Percentiles rank a stretch among this genome's conserved stretches.
Conservation (phyloP, 2,888 invertebrate species). For the Leptopilina myrica region DNA sequence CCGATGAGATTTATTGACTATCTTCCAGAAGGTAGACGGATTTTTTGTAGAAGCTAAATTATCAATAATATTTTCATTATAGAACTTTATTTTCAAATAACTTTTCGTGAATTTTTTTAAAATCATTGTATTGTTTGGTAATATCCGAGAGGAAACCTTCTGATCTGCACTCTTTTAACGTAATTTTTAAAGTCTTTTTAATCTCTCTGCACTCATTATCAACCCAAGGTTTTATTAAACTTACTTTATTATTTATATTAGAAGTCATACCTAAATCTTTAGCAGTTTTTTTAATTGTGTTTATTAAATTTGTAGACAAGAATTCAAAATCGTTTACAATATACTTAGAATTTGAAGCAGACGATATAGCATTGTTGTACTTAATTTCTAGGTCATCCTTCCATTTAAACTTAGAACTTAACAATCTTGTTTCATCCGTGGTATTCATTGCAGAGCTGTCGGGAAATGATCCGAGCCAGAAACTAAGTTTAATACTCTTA, state of each 20-base stretch:
- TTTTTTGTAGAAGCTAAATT: too few species aligned
- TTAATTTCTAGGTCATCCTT: background rate
- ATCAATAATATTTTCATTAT: too few species aligned
- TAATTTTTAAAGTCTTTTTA: too few species aligned
- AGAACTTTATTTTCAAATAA: too few species aligned
- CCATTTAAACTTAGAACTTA: background rate
- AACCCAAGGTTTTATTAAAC: slow-evolving; percentile 1
- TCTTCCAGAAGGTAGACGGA: too few species aligned
- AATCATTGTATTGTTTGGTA: too few species aligned
- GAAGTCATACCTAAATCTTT: background rate
- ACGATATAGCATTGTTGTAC: background rate
- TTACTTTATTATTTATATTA: background rate
- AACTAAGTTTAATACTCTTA: background rate
- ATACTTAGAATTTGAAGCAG: background rate
- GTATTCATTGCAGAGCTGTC: background rate
- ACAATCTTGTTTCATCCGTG: background rate
- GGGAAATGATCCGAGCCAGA: background rate
- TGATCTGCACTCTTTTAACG: too few species aligned
- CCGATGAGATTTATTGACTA: too few species aligned
- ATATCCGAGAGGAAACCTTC: too few species aligned
- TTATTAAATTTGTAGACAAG: background rate
- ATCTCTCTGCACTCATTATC: too few species aligned
- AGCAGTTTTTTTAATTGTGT: background rate
- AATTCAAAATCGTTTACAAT: background rate
- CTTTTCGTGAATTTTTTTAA: too few species aligned